A percentile compares a stretch with the other conserved stretches of the same genome.
Conservation (phyloP, 2,113 vertebrate species). For the Panurus biarmicus region DNA sequence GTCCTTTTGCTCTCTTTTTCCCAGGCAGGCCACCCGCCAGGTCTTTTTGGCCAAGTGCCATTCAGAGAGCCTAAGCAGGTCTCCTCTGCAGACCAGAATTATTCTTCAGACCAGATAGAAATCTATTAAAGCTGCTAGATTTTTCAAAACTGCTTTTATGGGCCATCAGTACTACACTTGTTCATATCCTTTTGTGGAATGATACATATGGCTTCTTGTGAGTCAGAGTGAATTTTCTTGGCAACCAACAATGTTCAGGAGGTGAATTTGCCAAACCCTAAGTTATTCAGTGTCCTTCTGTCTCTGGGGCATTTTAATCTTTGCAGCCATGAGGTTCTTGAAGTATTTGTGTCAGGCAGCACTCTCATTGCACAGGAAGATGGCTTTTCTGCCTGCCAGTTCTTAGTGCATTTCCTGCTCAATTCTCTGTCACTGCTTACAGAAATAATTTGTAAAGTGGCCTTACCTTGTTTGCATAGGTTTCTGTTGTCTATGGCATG, state of each 20-base stretch:
- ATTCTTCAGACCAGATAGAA: neutral
- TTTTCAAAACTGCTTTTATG: neutral
- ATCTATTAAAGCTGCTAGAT: neutral
- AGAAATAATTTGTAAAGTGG: neutral
- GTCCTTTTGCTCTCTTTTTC: neutral
- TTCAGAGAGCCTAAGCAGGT: neutral
- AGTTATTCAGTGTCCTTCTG: neutral
- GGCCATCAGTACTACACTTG: neutral
- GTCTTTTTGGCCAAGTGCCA: neutral
- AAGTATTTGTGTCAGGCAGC: neutral
- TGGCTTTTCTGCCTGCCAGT: neutral
- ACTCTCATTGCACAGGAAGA: neutral
- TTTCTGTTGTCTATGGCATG: neutral
- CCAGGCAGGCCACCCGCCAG: neutral
- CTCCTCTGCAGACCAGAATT: neutral
- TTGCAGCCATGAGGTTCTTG: neutral
- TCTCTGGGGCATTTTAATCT: neutral
- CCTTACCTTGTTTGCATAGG: neutral
- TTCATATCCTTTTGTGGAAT: conserved; percentile 5
- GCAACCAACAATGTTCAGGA: neutral
- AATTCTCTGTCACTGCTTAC: neutral
- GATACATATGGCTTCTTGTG: neutral
- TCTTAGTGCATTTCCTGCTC: neutral
- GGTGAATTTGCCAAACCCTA: neutral
- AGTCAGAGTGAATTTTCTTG: conserved; percentile 52